These are phyloP conservation scores for Nephrotoma appendiculata DNA, from an alignment of 2,888 invertebrate species.

Conservation along the genomic window DNA sequence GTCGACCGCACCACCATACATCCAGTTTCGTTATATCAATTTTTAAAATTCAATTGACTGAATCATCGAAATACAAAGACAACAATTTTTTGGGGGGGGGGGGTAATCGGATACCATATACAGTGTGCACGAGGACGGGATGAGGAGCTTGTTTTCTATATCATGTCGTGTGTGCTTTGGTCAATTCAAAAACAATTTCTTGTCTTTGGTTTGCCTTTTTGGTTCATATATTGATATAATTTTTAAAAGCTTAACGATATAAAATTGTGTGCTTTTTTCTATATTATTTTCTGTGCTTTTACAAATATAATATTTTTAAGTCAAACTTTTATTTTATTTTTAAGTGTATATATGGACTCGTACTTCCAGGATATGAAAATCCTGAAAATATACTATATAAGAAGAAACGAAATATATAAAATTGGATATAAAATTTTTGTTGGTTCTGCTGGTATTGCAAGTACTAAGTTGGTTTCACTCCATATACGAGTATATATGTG, in stretches of 20 bases:
- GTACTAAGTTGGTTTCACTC: neutral
- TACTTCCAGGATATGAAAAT: neutral
- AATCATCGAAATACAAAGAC: neutral
- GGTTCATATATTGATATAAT: neutral
- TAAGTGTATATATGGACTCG: neutral
- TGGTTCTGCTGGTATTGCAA: neutral
- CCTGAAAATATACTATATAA: neutral
- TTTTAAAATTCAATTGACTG: neutral
- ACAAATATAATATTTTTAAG: neutral
- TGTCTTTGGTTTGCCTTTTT: neutral
- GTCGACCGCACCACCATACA: neutral
- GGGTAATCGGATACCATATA: no score
- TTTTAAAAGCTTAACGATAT: neutral
- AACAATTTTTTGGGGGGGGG: neutral
- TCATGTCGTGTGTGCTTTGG: neutral
- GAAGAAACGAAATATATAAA: neutral
- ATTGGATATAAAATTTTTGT: neutral
- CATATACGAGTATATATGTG: neutral
- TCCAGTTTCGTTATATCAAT: neutral
- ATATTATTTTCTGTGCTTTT: neutral
- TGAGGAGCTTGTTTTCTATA: neutral
- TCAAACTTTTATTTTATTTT: neutral
- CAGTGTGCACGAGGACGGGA: no score
- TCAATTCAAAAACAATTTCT: neutral
- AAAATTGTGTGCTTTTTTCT: neutral